Conservation (phyloP, 2,113 vertebrate genomes). For the Hyperopisus bebe region DNA sequence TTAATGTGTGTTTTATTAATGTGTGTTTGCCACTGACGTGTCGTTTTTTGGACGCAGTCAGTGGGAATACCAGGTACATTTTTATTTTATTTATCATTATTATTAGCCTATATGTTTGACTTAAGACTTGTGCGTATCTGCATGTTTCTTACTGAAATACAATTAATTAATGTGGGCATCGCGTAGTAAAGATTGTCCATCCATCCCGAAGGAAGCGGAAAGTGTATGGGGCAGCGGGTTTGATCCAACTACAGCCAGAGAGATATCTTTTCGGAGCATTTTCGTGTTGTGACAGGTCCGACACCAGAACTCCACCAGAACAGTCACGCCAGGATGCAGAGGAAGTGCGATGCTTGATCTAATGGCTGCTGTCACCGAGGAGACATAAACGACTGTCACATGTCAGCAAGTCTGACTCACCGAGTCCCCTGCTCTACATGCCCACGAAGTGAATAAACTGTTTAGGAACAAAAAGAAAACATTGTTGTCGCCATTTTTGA, state of each 20-base stretch:
- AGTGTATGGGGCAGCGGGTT: neutral
- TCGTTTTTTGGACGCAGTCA: neutral
- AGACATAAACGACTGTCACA: neutral
- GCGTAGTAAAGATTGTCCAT: neutral
- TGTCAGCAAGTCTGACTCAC: neutral
- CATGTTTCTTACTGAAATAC: neutral
- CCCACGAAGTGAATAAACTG: neutral
- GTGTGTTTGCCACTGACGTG: constrained; percentile 16
- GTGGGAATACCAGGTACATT: neutral
- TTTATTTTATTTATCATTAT: neutral
- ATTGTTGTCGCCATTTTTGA: neutral
- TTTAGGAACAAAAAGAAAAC: neutral
- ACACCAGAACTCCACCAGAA: neutral
- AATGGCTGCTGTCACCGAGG: constrained; percentile 7
- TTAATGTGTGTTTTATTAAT: constrained; percentile 13
- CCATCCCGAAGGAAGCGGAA: neutral
- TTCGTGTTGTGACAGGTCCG: constrained; percentile 19
- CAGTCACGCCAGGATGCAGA: constrained; percentile 21
- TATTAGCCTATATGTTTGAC: neutral
- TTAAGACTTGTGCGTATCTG: neutral
- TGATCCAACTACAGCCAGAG: neutral
- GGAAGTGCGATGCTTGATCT: constrained; percentile 31
- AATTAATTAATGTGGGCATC: neutral
- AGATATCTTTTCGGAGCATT: neutral
- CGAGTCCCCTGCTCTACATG: neutral